Percentiles rank a stretch among this genome's conserved stretches.
Conservation (phyloP, 2,113 vertebrate species). For the Myodes glareolus region DNA sequence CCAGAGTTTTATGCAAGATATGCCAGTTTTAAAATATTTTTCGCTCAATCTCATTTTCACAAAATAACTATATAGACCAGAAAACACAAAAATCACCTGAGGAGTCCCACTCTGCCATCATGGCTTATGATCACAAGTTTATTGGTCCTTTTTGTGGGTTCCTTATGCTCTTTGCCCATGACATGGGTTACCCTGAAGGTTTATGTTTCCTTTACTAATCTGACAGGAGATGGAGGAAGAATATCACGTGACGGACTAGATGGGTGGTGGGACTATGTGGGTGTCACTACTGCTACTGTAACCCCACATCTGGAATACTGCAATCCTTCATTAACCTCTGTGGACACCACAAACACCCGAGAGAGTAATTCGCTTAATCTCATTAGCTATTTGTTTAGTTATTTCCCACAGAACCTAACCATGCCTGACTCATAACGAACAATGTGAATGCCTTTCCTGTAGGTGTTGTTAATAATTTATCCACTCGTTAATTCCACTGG, state of each 20-base stretch:
- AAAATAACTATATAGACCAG: neutral
- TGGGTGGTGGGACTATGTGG: rapidly evolving
- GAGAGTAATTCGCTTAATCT: neutral
- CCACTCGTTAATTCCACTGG: slow-evolving; percentile 2
- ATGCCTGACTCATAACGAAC: neutral
- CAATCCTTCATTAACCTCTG: neutral
- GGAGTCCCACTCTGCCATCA: rapidly evolving
- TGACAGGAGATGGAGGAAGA: neutral
- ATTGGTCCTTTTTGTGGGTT: neutral
- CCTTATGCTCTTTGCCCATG: neutral
- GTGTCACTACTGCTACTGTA: neutral
- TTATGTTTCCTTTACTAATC: neutral
- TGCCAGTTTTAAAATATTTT: neutral
- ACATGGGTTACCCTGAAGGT: neutral
- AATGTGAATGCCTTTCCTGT: neutral
- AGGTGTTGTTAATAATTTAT: slow-evolving; percentile 49
- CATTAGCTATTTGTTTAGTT: neutral
- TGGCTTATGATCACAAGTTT: neutral
- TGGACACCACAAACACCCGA: neutral
- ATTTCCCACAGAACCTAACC: slow-evolving; percentile 1
- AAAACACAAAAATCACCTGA: neutral
- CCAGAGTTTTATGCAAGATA: neutral
- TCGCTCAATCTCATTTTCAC: neutral
- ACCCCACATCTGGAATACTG: neutral
- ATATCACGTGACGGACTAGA: neutral